Conservation (phyloP, 2,797 vertebrate species). For the Amblyopsis hoosieri region DNA sequence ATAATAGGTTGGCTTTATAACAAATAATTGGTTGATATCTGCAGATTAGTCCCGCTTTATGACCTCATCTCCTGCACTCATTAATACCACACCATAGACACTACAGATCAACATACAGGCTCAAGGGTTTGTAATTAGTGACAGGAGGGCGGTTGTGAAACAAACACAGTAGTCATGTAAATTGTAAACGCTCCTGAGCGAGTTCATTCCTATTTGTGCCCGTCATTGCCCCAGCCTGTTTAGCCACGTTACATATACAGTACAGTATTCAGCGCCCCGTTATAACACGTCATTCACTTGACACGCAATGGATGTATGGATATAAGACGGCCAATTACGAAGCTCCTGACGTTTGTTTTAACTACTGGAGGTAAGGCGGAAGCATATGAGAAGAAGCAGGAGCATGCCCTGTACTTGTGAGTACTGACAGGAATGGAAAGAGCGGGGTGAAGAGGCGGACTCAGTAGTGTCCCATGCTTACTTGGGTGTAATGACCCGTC, state of each 20-base stretch:
- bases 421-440: slow-evolving; percentile 72
- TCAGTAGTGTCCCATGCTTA: slow-evolving; percentile 87
- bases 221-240: slow-evolving; percentile 62
- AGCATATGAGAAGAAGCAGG: background rate
- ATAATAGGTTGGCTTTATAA: slow-evolving; percentile 69
- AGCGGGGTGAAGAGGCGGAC: slow-evolving; percentile 56
- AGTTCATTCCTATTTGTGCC: slow-evolving; percentile 74
- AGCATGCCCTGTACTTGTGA: background rate
- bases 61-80: slow-evolving; percentile 47
- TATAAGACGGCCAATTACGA: slow-evolving; percentile 48
- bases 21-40: slow-evolving; percentile 66
- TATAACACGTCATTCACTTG: slow-evolving; percentile 60
- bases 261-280: slow-evolving; percentile 56
- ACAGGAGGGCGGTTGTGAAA: slow-evolving; percentile 45
- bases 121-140: slow-evolving; percentile 60
- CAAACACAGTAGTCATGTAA: slow-evolving; percentile 50
- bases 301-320: slow-evolving; percentile 48
- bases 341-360: slow-evolving; percentile 35
- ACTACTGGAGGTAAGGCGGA: slow-evolving; percentile 48
- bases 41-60: slow-evolving; percentile 67
- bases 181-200: slow-evolving; percentile 68
- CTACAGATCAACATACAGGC: slow-evolving; percentile 36
- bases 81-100: slow-evolving; percentile 43
- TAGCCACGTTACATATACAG: slow-evolving; percentile 46
- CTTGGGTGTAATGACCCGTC: slow-evolving; percentile 94